Evolutionary conservation across 2,797 vertebrate species (phyloP), one percentile per base, ranked within the genome.

Genomic region (Thaleichthys pacificus): DNA sequence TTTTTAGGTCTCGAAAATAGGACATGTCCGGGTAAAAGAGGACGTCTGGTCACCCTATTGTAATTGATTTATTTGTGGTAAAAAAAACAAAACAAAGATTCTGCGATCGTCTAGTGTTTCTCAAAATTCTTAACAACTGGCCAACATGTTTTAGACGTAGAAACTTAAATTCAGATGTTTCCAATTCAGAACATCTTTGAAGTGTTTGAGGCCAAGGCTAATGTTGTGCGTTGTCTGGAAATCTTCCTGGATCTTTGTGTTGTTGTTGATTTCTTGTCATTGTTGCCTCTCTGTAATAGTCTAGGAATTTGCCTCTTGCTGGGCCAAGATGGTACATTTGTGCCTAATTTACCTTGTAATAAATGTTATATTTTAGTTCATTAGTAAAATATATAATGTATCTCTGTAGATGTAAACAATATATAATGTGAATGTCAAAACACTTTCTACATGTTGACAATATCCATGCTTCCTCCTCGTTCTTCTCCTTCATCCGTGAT

Each of bases 91-190:
- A 26, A 61, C 3, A 3, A 63, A 63, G 32, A 5, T 66, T 47
- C 32, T 49, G 7, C 62, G 22, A 28, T 56, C 47, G 22, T 54
- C 32, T 22, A 26, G 19, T n/a, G 11, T 32, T 71, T 56, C 15
- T 65, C n/a, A 56, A 7, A 32, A 21, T 35, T 38, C 5, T 0
- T 7, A 24, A 62, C 61, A 54, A 54, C 32, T 28, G 24, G 38
- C 30, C 19, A 21, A 56, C 70, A 38, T 32, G 30, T 54, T 68
- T 51, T 35, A 30, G n/a, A 67, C 14, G 15, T 24, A 64, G 28
- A 56, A 19, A 54, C 35, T 63, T 24, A 2, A 30, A 24, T 60
- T 65, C 68, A 75, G 26, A 65, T 70, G 68, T 69, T 75, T 75
- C 61, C 26, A 63, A 69, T 69, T 61, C 15, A 42, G 21, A 24